Evolutionary conservation across 2,888 invertebrate genomes (phyloP).

Genomic region (Stramonita haemastoma): DNA sequence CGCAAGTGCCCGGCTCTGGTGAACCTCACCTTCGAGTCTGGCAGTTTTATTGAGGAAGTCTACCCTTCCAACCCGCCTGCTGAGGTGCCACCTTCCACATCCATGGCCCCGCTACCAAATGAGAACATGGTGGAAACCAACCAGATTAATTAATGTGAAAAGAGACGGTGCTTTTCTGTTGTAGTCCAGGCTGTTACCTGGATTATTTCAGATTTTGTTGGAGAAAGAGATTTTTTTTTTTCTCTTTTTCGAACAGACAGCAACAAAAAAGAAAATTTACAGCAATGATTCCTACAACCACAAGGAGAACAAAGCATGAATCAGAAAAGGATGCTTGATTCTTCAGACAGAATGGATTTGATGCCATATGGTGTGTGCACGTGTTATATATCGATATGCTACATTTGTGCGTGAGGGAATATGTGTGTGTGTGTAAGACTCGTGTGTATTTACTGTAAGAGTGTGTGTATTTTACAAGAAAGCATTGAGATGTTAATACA

Average conservation of each 20-base stretch:
- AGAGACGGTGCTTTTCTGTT: too few species aligned
- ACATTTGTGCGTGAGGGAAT: neutral
- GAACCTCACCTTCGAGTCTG: slow-evolving; percentile 39
- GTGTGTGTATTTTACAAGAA: neutral
- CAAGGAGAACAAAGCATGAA: slow-evolving; percentile 1
- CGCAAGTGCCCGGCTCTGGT: slow-evolving; percentile 41
- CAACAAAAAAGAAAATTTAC: too few species aligned
- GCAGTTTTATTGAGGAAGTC: slow-evolving; percentile 41
- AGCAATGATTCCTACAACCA: neutral
- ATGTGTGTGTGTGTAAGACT: neutral
- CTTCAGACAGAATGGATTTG: neutral
- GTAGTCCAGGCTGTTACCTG: too few species aligned
- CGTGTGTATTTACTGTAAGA: neutral
- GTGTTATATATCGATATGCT: too few species aligned
- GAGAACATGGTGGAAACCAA: neutral
- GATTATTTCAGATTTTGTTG: too few species aligned
- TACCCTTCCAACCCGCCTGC: slow-evolving; percentile 18
- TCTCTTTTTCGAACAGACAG: too few species aligned
- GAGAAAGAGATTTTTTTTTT: too few species aligned
- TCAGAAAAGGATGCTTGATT: neutral
- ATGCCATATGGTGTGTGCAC: neutral
- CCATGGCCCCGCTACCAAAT: neutral
- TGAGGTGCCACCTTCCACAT: neutral
- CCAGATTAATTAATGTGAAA: neutral
- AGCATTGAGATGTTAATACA: neutral